Base-by-base conservation (phyloP, 2,888 invertebrate species). In the Frankliniella intonsa region DNA sequence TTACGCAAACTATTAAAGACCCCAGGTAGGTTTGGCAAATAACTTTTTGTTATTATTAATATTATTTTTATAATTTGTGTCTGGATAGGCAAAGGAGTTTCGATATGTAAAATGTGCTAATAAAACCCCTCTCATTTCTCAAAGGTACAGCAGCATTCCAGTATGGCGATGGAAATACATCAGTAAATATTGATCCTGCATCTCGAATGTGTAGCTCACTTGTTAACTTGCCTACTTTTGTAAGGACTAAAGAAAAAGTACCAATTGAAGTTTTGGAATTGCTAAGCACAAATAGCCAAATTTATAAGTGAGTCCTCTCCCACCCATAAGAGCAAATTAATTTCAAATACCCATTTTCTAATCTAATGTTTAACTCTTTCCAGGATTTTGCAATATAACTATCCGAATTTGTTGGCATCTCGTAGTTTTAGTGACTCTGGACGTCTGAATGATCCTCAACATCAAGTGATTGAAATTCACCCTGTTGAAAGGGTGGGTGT, bases 201-300 rank as follows among this genome's bases (percentile, higher is more conserved):
- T 85, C 87, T 10, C 90, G 93, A 80, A 89, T 92, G 81, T 94
- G 92, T 86, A 93, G 93, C 85, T 96, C 96, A n/a, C 89, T 96
- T 85, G 93, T 96, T 17, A 94, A 94, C 86, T 88, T 97, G 83
- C 97, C 96, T 0, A 97, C 96, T 0, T 97, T 92, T 86, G 92
- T 96, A 84, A 92, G 92, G 80, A 92, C 93, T 84, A 93, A 93
- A 0, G 94, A 94, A 87, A 93, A 92, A 83, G 92, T 95, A 0
- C 94, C 94, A 0, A 87, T 93, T 10, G 95, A 95, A 88, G 94
- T 94, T 49, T 89, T 94, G 84, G 94, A 94, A 86, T 87, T 94
- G 84, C 89, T 94, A 86, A 92, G 93, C 81, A 91, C 91, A 80
- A 91, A 91, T 84, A 92, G 92, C 50, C 80, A 80, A 82, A 69